Conservation (phyloP, 2,113 vertebrate species). For the Chaetodon trifascialis region DNA sequence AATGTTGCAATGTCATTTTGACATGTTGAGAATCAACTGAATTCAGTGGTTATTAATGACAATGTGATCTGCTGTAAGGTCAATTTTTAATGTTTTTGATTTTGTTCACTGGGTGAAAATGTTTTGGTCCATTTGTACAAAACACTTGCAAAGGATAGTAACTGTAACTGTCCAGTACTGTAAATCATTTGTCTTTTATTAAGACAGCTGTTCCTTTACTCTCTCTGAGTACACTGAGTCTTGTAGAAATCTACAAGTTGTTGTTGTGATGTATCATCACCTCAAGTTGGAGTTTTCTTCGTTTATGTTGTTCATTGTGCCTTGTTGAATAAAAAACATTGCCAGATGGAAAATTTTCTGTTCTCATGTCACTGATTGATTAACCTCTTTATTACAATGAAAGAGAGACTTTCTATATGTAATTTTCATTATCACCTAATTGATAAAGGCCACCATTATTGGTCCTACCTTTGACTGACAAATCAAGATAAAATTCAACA, state of each 20-base stretch:
- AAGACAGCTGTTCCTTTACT: constrained; percentile 36
- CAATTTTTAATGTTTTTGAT: neutral
- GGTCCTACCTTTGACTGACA: too few species aligned
- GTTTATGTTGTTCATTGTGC: neutral
- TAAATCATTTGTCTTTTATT: constrained; percentile 28
- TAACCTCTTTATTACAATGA: too few species aligned
- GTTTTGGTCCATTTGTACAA: neutral
- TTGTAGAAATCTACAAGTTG: constrained; percentile 35
- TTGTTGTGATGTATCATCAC: constrained; percentile 52
- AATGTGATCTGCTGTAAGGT: constrained; percentile 34
- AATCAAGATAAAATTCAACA: too few species aligned
- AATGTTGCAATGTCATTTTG: too few species aligned
- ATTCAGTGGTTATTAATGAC: neutral
- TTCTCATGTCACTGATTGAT: too few species aligned
- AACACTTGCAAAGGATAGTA: neutral
- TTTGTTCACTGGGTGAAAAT: neutral
- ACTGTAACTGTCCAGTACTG: constrained; percentile 1
- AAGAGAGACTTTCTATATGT: too few species aligned
- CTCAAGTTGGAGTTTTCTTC: neutral
- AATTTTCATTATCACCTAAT: too few species aligned
- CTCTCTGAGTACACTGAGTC: constrained; percentile 24
- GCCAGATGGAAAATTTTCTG: neutral
- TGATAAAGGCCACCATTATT: too few species aligned
- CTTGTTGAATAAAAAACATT: neutral
- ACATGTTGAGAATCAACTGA: too few species aligned